These are phyloP conservation scores for Drosophila suboccidentalis DNA, from an alignment of 2,888 invertebrate genomes.

Conservation along the genomic window DNA sequence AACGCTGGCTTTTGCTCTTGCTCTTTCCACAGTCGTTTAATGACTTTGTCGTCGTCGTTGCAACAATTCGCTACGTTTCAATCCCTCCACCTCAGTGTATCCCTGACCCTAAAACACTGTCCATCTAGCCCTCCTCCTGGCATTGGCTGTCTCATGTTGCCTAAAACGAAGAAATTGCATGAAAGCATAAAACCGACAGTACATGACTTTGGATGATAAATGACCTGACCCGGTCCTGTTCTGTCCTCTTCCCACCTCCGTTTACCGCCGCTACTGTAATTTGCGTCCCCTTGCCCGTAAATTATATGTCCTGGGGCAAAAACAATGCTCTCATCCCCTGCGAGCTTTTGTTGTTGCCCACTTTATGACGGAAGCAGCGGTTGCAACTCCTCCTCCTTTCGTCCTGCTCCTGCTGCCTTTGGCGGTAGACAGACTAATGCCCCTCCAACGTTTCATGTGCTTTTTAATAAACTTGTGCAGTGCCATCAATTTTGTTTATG, in stretches of 20 bases:
- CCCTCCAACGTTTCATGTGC: constrained; percentile 38
- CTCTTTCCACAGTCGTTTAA: constrained; percentile 62
- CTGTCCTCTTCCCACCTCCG: constrained; percentile 5
- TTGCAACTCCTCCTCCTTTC: not conserved
- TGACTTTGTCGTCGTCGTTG: constrained; percentile 76
- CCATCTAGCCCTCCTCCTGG: not conserved
- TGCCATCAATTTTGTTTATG: constrained; percentile 82
- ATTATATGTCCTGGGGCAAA: constrained; percentile 66
- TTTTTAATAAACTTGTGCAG: constrained; percentile 78
- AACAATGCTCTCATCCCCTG: constrained; percentile 40
- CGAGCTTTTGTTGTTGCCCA: constrained; percentile 43
- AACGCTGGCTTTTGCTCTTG: constrained; percentile 74
- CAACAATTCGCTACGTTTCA: constrained; percentile 30
- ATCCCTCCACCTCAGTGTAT: constrained; percentile 7
- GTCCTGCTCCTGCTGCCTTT: constrained; percentile 5
- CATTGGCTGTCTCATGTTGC: constrained; percentile 71
- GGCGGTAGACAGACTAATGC: constrained; percentile 28
- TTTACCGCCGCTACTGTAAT: constrained; percentile 59
- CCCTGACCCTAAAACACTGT: not conserved
- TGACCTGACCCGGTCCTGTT: constrained; percentile 58
- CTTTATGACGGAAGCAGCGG: constrained; percentile 70
- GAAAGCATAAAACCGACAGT: constrained; percentile 80
- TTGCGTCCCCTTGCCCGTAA: constrained; percentile 68
- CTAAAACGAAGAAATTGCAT: constrained; percentile 77
- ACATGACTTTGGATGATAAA: constrained; percentile 82